phyloP scores from a whole-genome alignment of 2,797 vertebrate genomes.

The Synanceia verrucosa region DNA sequence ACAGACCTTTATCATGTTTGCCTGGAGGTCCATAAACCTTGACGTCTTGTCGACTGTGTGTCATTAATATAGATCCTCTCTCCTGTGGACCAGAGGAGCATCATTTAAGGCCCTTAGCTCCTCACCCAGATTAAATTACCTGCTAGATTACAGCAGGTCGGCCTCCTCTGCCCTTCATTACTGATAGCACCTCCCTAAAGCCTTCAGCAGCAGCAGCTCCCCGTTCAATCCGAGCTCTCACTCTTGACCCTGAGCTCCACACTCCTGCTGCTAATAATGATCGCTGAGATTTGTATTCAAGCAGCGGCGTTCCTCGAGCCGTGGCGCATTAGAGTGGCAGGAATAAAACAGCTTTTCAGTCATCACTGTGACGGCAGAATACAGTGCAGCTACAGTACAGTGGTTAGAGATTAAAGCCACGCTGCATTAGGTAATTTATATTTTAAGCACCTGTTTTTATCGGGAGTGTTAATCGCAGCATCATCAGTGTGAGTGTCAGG shows the following conservation, averaged over 20 bases:
- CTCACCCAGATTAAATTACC: constrained; percentile 75
- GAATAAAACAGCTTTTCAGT: constrained; percentile 49
- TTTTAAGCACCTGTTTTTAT: too few species aligned
- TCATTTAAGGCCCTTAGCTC: constrained; percentile 62
- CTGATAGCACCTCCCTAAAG: constrained; percentile 51
- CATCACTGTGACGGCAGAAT: constrained; percentile 7
- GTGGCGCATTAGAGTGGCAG: constrained; percentile 15
- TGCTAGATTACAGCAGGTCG: constrained; percentile 75
- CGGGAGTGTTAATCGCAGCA: too few species aligned
- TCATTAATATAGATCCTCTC: constrained; percentile 33
- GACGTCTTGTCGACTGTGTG: neutral
- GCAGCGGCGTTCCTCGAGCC: constrained; percentile 1
- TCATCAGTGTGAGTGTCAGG: too few species aligned
- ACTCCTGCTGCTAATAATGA: constrained; percentile 54
- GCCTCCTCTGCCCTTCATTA: constrained; percentile 74
- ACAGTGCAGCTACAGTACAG: neutral
- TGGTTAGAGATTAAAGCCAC: neutral
- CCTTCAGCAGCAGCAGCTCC: constrained; percentile 41
- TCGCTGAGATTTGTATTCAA: constrained; percentile 51
- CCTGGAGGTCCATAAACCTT: too few species aligned
- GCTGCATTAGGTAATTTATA: too few species aligned
- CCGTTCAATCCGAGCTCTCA: constrained; percentile 54
- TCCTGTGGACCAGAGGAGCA: constrained; percentile 27
- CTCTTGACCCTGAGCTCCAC: constrained; percentile 53
- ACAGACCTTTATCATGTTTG: neutral